Evolutionary conservation across 2,888 invertebrate genomes (phyloP), one percentile per base, ranked within the genome.

Genomic region (Monopis laevigella): DNA sequence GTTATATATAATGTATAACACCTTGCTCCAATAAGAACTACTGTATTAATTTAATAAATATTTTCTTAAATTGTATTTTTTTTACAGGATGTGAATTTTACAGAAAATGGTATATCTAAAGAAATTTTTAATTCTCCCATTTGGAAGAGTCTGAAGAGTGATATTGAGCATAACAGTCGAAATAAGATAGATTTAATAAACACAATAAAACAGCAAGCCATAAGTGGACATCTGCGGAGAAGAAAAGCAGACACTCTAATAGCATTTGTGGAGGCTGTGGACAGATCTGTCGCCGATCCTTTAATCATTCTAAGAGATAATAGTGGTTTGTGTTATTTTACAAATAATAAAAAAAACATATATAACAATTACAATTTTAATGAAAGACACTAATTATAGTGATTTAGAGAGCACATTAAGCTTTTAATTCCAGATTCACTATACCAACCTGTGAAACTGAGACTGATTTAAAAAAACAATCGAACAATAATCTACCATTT

Each of bases 261-360:
- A 27, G 78, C 70, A 35, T 70, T 72, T 61, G 60, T 80, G 38
- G 80, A 80, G 46, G 56, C 65, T 41, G 59, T 80, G 4, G 80
- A 80, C 46, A 65, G 78, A 55, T 77, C 77, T 43, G 73, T 58
- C 3, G 65, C 55, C 36, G 77, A 80, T 49, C 74, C 78, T 21
- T 54, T 78, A 18, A 61, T 80, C 39, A 69, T 65, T 30, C 51
- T 80, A 40, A 63, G 69, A 43, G 80, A 80, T 58, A 47, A 53
- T 44, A 69, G 70, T 50, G 77, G 78, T 75, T 42, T 46, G 56
- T 46, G 6, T 16, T 26, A 14, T 39, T 39, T 29, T 24, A 21
- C 14, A 13, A 30, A 28, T 40, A 11, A 32, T 14, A 3, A n/a
- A n/a, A n/a, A n/a, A n/a, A n/a, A n/a, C n/a, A n/a, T n/a, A n/a